Base-by-base conservation (phyloP, 2,888 invertebrate species). In the Cecidostiba fungosa region DNA sequence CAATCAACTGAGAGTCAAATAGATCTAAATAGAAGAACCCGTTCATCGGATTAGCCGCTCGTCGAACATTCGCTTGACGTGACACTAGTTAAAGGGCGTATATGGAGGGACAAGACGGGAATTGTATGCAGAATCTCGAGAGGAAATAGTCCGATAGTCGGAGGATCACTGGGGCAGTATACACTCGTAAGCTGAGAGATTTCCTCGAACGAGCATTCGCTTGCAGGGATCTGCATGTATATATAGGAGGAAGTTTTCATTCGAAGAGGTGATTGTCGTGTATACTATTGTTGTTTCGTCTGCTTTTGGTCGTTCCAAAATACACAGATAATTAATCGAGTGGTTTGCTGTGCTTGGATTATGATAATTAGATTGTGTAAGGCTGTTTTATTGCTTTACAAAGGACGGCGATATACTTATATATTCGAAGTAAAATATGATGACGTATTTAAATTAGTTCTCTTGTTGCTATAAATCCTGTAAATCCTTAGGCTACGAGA, bases 61-160 rank as follows among this genome's bases (percentile, higher is more conserved):
- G 29, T 12, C 66, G 66, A 66, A 66, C 29, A 66, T 66, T 66
- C 14, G 66, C 29, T 66, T 29, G 62, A 66, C 26, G 16, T 29
- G 66, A 66, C 26, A 29, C 6, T n/a, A 59, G n/a, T 59, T 59
- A 59, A 50, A 59, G 59, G 23, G 10, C 23, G 59, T 66, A 5
- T 12, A 23, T 3, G 4, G 14, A 59, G n/a, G 23, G 54, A 29
- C 66, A 66, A n/a, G 39, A 19, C 36, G 19, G 1, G n/a, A 19
- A n/a, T 72, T 32, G 54, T 76, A 76, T 76, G 54, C 32, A 59
- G 76, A 76, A 50, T 54, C 54, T 76, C 54, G 32, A 76, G 76
- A 50, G 54, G 32, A 76, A 76, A 54, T 76, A n/a, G n/a, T 76
- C 26, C 76, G 47, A 76, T 76, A 43, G 47, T 32, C 16, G 6